A percentile compares a stretch with the other conserved stretches of the same genome.
Evolutionary conservation across 2,888 invertebrate genomes (phyloP).

Genomic region (Chaetogeoica ovagalla): DNA sequence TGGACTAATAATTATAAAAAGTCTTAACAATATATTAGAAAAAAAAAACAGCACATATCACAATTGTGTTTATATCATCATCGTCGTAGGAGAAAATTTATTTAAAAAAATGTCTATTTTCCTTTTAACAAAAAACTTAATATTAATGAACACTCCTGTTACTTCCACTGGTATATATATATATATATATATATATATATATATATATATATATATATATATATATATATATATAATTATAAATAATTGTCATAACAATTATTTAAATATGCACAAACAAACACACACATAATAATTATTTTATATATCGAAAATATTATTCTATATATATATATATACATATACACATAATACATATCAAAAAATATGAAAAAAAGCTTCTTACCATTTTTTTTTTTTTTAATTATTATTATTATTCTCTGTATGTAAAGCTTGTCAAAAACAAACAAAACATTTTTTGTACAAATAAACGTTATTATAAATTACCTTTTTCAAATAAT

Average conservation of each 20-base stretch:
- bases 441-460: not conserved
- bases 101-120: constrained; percentile 42
- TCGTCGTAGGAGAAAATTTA: constrained; percentile 46
- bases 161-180: constrained; percentile 49
- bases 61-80: constrained; percentile 21
- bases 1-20: constrained; percentile 45
- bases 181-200: not conserved
- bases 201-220: constrained; percentile 14
- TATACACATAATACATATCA: not conserved
- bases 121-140: constrained; percentile 37
- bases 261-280: constrained; percentile 1
- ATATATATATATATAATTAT: constrained; percentile 16
- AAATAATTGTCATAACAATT: constrained; percentile 35
- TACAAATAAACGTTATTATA: constrained; percentile 30
- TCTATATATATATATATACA: not conserved
- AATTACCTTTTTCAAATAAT: constrained; percentile 14
- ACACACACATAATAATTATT: not conserved
- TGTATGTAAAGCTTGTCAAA: constrained; percentile 3
- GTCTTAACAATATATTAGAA: constrained; percentile 37
- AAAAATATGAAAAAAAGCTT: constrained; percentile 44
- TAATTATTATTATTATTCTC: no score
- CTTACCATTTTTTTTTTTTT: constrained; percentile 24
- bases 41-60: constrained; percentile 50
- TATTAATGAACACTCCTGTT: constrained; percentile 53
- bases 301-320: no score